Evolutionary conservation across 2,113 vertebrate species (phyloP).

Genomic region (Xenopus tropicalis): UCB_Xtro_10.0 CM004443.2:177826501-177827000

Average conservation of each 20-base stretch:
- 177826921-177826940: constrained; percentile 99
- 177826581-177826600: constrained; percentile 77
- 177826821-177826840: constrained; percentile 99
- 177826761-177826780: constrained; percentile 99
- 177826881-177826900: constrained; percentile 92
- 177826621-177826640: constrained; percentile 82
- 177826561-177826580: constrained; percentile 82
- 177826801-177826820: constrained; percentile 99
- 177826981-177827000: constrained; percentile 99
- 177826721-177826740: constrained; percentile 97
- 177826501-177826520: constrained; percentile 83
- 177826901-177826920: constrained; percentile 99
- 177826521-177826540: constrained; percentile 86
- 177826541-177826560: constrained; percentile 87
- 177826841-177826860: constrained; percentile 99
- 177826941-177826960: constrained; percentile 99
- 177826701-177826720: constrained; percentile 84
- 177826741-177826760: constrained; percentile 97
- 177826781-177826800: constrained; percentile 99
- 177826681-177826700: constrained; percentile 95
- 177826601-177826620: constrained; percentile 79
- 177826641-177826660: constrained; percentile 74
- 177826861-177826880: constrained; percentile 99
- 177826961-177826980: constrained; percentile 99
- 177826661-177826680: constrained; percentile 85